These are phyloP conservation scores for Drosophila equinoxialis DNA, from an alignment of 1,140 invertebrate species.

Conservation along the genomic window DNA sequence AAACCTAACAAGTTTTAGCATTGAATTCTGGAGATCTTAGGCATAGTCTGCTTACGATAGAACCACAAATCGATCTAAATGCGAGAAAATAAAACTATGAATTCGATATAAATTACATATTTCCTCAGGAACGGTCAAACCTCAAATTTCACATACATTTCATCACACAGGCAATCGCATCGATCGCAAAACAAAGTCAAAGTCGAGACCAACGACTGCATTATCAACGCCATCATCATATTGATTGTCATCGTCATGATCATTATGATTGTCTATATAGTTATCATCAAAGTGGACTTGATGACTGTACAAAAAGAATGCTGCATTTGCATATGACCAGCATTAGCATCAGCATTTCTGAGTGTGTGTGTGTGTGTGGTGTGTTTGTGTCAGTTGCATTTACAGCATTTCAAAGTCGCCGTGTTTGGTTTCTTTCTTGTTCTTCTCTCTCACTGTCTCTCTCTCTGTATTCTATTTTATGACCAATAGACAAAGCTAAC, in stretches of 20 bases:
- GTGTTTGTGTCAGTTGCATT: constrained; percentile 75
- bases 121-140: no score
- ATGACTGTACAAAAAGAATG: constrained; percentile 45
- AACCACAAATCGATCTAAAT: no score
- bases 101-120: no score
- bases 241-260: constrained; percentile 32
- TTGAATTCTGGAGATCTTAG: no score
- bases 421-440: constrained; percentile 40
- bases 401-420: constrained; percentile 63
- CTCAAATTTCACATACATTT: no score
- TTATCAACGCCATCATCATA: constrained; percentile 17
- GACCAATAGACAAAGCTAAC: constrained; percentile 56
- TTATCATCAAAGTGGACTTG: constrained; percentile 46
- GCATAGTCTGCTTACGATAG: no score
- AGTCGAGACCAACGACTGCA: neutral
- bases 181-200: neutral
- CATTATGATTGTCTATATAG: constrained; percentile 22
- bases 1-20: no score
- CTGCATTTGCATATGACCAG: constrained; percentile 61
- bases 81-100: no score
- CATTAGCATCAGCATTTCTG: constrained; percentile 19
- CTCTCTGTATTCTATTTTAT: constrained; percentile 42
- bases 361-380: constrained; percentile 37
- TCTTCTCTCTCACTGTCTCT: constrained; percentile 4
- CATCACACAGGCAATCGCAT: neutral